Base-by-base conservation (phyloP, 2,797 vertebrate species). In the Erethizon dorsatum region DNA sequence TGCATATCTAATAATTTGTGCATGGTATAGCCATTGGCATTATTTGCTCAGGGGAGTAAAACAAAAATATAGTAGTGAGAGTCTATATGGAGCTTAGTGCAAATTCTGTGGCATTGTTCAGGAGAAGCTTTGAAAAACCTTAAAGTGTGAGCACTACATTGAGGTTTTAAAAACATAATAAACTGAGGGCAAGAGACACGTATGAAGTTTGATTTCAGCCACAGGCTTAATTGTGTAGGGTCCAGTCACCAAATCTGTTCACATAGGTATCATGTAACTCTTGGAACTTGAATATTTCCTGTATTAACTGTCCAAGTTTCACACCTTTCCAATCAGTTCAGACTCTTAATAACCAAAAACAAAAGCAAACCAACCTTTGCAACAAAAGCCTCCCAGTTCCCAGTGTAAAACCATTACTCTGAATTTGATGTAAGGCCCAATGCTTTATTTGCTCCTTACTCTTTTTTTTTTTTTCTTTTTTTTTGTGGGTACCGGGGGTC, bases 211-310 rank as follows among this genome's bases (percentile, higher is more conserved):
- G 88, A 89, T 83, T 85, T 91, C 47, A 91, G 56, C 87, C 65
- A 85, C 56, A 83, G 67, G 41, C 73, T 96, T 91, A 86, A 45
- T 50, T 83, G 17, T 92, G 54, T 92, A 33, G 65, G 14, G 2
- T 88, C 91, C 10, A 93, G 54, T 18, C n/a, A 71, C 75, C 61
- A 91, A 20, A 94, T 91, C 83, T 86, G 17, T 82, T 97, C 82
- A 61, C 90, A 31, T 67, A 57, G 33, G 59, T 87, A 69, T 89
- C 47, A 15, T 75, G n/a, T 52, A 91, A 90, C 41, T 85, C 86
- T 95, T 93, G 69, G 82, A 91, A 95, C 69, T 86, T 94, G 67
- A 91, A 33, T 93, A 93, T 67, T 93, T 94, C 37, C 73, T 88
- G 50, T 33, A 20, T 91, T 92, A 87, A 89, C 52, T 89, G 67